A percentile compares a stretch with the other conserved stretches of the same genome.
phyloP scores from a whole-genome alignment of 2,113 vertebrate genomes.

The Prunella fulvescens region DNA sequence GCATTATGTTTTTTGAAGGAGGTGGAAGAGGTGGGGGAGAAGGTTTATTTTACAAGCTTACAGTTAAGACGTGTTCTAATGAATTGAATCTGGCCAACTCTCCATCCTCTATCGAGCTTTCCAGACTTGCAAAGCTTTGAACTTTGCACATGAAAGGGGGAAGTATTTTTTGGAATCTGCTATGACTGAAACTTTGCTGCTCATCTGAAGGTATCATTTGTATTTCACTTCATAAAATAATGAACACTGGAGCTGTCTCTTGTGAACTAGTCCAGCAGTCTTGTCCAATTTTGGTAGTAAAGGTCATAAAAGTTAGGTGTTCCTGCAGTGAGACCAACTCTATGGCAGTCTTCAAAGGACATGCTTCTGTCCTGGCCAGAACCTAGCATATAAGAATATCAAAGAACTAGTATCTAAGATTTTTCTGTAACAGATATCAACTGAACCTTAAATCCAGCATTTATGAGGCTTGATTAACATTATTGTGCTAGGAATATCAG shows the following conservation, averaged over 20 bases:
- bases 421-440: not conserved
- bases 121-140: constrained; percentile 76
- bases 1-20: constrained; percentile 29
- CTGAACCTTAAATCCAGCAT: not conserved
- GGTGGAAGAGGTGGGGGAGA: not conserved
- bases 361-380: constrained; percentile 58
- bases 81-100: constrained; percentile 65
- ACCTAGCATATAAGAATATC: constrained; percentile 66
- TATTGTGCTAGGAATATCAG: not conserved
- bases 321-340: constrained; percentile 80
- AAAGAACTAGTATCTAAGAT: constrained; percentile 70
- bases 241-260: constrained; percentile 63
- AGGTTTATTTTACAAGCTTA: constrained; percentile 51
- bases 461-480: not conserved
- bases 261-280: constrained; percentile 68
- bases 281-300: constrained; percentile 73
- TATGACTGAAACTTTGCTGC: constrained; percentile 65
- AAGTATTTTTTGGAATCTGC: constrained; percentile 76
- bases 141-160: constrained; percentile 76
- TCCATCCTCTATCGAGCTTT: constrained; percentile 69
- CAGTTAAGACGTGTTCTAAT: constrained; percentile 41
- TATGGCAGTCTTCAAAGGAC: constrained; percentile 74
- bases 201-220: constrained; percentile 61
- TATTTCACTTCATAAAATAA: constrained; percentile 77
- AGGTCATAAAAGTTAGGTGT: constrained; percentile 83